These are phyloP conservation scores for Arbacia lixula DNA, from an alignment of 53 echinoderm and acorn worm genomes.

Conservation along the genomic window DNA sequence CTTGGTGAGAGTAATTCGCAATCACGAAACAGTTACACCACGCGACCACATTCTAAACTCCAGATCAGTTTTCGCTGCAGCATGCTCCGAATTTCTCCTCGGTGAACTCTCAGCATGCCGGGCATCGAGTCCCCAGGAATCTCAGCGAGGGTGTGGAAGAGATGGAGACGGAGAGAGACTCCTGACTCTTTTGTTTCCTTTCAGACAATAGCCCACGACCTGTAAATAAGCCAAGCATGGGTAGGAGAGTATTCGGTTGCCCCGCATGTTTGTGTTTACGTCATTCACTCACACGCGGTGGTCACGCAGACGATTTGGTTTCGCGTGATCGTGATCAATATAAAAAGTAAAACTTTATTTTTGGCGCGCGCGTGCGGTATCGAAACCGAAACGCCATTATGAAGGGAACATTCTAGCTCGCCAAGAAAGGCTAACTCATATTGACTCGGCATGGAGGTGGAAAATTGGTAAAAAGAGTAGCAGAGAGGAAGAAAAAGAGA, in stretches of 20 bases:
- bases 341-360: neutral
- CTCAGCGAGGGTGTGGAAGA: too few relatives aligned
- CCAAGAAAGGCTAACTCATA: constrained; percentile 1
- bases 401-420: neutral
- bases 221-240: constrained; percentile 34
- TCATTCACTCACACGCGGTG: constrained; percentile 11
- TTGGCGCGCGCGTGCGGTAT: neutral
- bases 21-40: too few relatives aligned
- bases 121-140: too few relatives aligned
- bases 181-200: constrained; percentile 34
- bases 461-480: too few relatives aligned
- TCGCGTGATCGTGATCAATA: neutral
- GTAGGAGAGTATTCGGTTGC: constrained; percentile 1
- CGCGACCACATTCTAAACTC: too few relatives aligned
- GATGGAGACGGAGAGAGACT: neutral
- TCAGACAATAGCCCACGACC: constrained; percentile 27
- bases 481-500: too few relatives aligned
- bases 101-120: too few relatives aligned
- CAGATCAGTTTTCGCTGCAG: too few relatives aligned
- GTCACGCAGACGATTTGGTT: constrained; percentile 1
- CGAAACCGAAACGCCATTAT: constrained; percentile 45
- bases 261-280: constrained; percentile 35
- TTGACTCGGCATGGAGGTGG: neutral
- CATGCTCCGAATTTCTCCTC: too few relatives aligned
- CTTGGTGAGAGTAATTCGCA: too few relatives aligned